Base-by-base conservation (phyloP, 1,140 invertebrate genomes). In the Rhagoletis pomonella region DNA sequence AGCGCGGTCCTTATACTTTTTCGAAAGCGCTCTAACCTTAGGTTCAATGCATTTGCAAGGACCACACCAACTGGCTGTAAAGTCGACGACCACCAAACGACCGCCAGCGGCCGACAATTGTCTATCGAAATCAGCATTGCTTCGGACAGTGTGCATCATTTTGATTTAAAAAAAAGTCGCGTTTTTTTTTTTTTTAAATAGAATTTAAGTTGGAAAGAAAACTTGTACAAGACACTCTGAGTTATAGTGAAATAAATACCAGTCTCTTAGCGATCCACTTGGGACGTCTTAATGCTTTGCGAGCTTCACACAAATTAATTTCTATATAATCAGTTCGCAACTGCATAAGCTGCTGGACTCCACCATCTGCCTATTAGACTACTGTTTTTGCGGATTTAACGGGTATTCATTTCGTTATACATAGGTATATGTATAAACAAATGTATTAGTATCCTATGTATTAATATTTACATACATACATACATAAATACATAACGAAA, bases 41-140 rank as follows among this genome's bases (percentile, higher is more conserved):
- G 98, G 98, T 1, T 96, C 95, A 92, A 99, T 99, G 93, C 96
- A 95, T 91, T 97, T 97, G 94, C 98, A 99, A 0, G 98, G 98
- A 0, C 98, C 98, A 94, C 97, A 97, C 97, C 97, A 97, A 19
- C 95, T 90, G 85, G 91, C 91, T 92, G 95, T 96, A 92, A 98
- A 97, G 91, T 99, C 97, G 69, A 99, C 96, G 12, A 99, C 96
- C 29, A 99, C 96, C 88, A 99, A 93, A 90, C 96, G 97, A 12
- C 95, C 94, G 3, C 96, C 97, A 67, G 97, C 97, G 86, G 96
- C 95, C 0, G 93, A 91, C 59, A 99, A 44, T 64, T 89, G 90
- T 87, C 87, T 65, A 3, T 92, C 90, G 17, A 92, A 89, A 67
- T 92, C 93, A 91, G 96, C 95, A 58, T 91, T 93, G 87, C 96